Base-by-base conservation (phyloP, 2,113 vertebrate species). In the Cryptotis parvus region DNA sequence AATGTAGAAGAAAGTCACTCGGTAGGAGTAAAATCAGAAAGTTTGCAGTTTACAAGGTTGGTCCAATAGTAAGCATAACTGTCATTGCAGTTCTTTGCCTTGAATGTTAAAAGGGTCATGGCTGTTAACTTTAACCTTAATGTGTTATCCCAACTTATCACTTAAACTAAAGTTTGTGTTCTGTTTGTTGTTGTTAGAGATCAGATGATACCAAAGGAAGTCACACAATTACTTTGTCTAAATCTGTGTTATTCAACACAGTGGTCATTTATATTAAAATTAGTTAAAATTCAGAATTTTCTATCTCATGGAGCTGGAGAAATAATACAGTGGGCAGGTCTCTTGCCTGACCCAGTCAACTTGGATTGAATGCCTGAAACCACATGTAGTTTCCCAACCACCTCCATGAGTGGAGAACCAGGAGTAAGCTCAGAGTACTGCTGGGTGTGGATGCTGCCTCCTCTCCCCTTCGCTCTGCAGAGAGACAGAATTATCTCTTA, bases 1-100 rank as follows among this genome's bases (percentile, higher is more conserved):
- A 55, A 72, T 27, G 90, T 75, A 80, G 41, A 72, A 88, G n/a
- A n/a, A 88, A 68, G 14, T 79, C 69, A 88, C 31, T 94, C 18
- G 73, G 27, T 29, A 10, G 74, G 88, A 85, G 31, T 33, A 66
- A 91, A 85, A 75, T 82, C 65, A 82, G 49, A 84, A 61, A 35
- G 8, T 41, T 87, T 79, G 33, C 49, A 73, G 27, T 61, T 80
- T 26, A 78, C 55, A 49, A 69, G 66, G 29, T 0, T 9, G 29
- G 31, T 27, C 15, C 52, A 61, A 33, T 45, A n/a, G 26, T 65
- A 75, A 37, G n/a, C 15, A 24, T 2, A 31, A 26, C 35, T 20
- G 52, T n/a, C 5, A 8, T 10, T 66, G 33, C 55, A 49, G 33
- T 27, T 1, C 8, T 1, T 61, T 83, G 31, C 39, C 9, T 90